Evolutionary conservation across 2,888 invertebrate genomes (phyloP).

Genomic region (Tipula confusa): DNA sequence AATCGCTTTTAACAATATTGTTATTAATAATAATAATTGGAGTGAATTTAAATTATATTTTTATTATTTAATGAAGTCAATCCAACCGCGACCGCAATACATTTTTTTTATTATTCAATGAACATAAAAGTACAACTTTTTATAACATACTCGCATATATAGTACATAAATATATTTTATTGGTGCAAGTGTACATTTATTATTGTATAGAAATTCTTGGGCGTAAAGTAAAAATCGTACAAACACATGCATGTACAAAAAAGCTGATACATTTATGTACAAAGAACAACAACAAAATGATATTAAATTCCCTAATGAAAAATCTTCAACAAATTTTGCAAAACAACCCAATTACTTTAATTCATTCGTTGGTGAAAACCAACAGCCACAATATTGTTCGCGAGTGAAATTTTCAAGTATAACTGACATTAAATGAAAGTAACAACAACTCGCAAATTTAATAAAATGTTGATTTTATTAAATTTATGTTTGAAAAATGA

Average conservation of each 20-base stretch:
- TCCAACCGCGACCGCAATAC: too few relatives aligned
- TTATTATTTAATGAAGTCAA: too few relatives aligned
- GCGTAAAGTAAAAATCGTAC: neutral
- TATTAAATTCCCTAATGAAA: conserved; percentile 4
- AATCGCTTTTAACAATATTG: too few relatives aligned
- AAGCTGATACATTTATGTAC: neutral
- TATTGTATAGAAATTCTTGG: neutral
- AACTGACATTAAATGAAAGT: neutral
- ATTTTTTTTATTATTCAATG: neutral
- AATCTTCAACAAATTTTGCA: neutral
- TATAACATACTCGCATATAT: neutral
- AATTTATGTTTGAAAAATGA: neutral
- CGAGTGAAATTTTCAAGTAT: neutral
- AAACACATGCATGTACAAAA: neutral
- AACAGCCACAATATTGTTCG: too few relatives aligned
- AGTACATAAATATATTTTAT: neutral
- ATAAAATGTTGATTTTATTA: neutral
- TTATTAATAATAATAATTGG: too few relatives aligned
- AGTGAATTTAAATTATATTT: too few relatives aligned
- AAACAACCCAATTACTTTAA: conserved; percentile 9
- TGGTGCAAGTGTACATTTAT: neutral
- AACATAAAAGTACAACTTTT: neutral
- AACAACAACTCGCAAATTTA: neutral
- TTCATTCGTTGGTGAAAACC: neutral
- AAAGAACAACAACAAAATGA: neutral